phyloP scores from a whole-genome alignment of 2,113 vertebrate genomes.

The Microcebus lehilahytsara region DNA sequence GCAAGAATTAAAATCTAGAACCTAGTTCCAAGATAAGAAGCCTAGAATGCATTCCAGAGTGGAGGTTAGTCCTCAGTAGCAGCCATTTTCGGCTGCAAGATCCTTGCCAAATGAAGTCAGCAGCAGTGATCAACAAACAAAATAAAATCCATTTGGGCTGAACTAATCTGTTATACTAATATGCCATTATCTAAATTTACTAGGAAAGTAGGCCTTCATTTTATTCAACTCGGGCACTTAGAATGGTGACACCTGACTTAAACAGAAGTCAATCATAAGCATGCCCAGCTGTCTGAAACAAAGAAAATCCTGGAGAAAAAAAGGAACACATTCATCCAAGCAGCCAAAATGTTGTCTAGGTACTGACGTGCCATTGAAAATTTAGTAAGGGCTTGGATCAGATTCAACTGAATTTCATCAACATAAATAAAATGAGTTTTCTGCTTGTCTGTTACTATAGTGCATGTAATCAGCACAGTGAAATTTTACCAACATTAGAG shows the following conservation, averaged over 20 bases:
- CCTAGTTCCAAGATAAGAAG: background rate
- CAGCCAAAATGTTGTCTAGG: background rate
- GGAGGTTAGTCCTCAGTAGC: background rate
- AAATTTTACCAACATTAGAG: background rate
- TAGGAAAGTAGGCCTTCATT: background rate
- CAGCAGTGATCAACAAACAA: constrained; percentile 32
- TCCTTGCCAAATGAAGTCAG: background rate
- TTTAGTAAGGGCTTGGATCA: background rate
- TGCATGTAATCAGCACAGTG: background rate
- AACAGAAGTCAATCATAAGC: constrained; percentile 9
- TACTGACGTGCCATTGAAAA: background rate
- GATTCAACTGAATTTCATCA: background rate
- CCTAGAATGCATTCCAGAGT: background rate
- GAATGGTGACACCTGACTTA: background rate
- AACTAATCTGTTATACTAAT: constrained; percentile 37
- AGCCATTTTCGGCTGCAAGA: background rate
- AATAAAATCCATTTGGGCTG: background rate
- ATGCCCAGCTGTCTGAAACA: background rate
- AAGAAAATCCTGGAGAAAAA: background rate
- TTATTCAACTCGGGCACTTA: background rate
- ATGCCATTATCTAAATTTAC: constrained; percentile 41
- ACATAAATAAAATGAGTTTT: constrained; percentile 39
- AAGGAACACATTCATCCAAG: background rate
- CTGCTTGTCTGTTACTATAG: background rate
- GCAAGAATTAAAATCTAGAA: background rate